Conservation (phyloP, 2,113 vertebrate species). For the Crotalus horridus region DNA sequence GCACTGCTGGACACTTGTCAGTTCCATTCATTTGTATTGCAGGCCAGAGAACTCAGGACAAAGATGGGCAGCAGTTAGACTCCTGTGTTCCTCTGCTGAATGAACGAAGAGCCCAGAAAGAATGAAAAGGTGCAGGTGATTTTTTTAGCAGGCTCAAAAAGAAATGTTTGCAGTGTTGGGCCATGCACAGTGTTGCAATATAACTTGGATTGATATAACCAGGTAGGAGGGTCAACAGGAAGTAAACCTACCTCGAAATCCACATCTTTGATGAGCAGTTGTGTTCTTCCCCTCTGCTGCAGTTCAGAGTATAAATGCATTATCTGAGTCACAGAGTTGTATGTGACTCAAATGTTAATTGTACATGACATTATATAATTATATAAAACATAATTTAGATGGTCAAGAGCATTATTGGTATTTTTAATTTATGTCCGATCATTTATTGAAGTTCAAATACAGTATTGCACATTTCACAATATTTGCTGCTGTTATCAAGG, state of each 20-base stretch:
- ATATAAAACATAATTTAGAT: background rate
- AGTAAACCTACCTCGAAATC: background rate
- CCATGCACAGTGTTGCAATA: background rate
- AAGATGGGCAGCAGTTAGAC: background rate
- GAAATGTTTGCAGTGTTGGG: background rate
- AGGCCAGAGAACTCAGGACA: background rate
- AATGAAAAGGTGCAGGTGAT: background rate
- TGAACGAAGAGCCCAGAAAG: background rate
- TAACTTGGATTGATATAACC: background rate
- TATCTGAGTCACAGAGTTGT: background rate
- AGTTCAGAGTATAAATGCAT: background rate
- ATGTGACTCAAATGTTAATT: background rate
- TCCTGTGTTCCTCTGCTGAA: background rate
- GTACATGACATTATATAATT: background rate
- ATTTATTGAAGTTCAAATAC: background rate
- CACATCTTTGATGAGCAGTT: background rate
- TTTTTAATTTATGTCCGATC: background rate
- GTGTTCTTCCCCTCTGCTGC: background rate
- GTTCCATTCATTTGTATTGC: background rate
- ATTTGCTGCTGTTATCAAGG: background rate
- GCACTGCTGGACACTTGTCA: background rate
- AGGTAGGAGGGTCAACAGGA: background rate
- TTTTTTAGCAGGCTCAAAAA: background rate
- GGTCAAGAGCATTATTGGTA: background rate
- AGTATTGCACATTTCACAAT: background rate